Percentiles rank a stretch among this genome's conserved stretches.
Conservation (phyloP, 1,140 invertebrate species). For the Trinorchestia longiramus region DNA sequence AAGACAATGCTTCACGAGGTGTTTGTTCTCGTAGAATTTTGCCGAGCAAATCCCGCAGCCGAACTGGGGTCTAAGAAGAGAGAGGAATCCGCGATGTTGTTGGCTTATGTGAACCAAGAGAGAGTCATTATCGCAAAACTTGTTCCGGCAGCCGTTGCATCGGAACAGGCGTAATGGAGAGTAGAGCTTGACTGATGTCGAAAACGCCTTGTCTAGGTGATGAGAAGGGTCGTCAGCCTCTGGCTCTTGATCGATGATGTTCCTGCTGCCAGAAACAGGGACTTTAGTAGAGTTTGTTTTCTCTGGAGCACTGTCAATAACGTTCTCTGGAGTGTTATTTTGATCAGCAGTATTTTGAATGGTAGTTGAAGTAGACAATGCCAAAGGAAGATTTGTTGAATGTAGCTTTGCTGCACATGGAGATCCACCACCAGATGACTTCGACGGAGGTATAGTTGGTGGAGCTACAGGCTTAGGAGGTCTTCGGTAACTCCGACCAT, state of each 20-base stretch:
- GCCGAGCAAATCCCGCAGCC: conserved; percentile 66
- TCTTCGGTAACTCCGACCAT: conserved; percentile 59
- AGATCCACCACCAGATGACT: conserved; percentile 16
- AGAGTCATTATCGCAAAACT: conserved; percentile 65
- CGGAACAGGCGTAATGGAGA: conserved; percentile 65
- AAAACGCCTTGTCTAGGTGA: conserved; percentile 54
- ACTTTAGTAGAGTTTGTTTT: background rate
- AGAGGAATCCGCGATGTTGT: conserved; percentile 61
- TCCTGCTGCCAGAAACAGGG: background rate
- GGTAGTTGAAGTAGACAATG: background rate
- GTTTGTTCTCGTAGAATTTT: conserved; percentile 65
- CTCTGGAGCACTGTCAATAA: background rate
- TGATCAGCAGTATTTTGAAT: background rate
- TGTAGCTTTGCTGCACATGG: background rate
- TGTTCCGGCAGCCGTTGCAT: conserved; percentile 63
- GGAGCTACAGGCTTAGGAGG: conserved; percentile 63
- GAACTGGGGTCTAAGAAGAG: conserved; percentile 63
- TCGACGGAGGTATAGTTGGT: conserved; percentile 59
- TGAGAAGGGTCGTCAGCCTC: background rate
- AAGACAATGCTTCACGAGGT: conserved; percentile 62
- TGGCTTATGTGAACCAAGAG: conserved; percentile 60
- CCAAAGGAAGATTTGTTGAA: conserved; percentile 9
- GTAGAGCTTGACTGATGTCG: conserved; percentile 63
- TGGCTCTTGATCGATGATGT: background rate
- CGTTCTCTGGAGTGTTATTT: background rate